These are phyloP conservation scores for Pasiphila rectangulata DNA, from an alignment of 2,888 invertebrate species.

Conservation along the genomic window DNA sequence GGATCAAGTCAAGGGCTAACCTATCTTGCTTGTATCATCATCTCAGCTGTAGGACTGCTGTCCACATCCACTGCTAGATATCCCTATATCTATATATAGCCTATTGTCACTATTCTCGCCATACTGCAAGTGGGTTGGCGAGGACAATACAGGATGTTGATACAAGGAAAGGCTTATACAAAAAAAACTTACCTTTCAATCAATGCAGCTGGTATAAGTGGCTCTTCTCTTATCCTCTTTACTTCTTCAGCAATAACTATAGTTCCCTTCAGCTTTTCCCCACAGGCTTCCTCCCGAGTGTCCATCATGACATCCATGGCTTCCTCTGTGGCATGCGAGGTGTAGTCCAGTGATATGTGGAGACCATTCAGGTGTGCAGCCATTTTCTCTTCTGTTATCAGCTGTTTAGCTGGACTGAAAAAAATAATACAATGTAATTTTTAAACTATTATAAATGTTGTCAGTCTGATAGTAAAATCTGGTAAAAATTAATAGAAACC, in stretches of 20 bases:
- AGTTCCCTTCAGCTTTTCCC: slow-evolving; percentile 69
- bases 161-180: no score
- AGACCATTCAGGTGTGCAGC: slow-evolving; percentile 88
- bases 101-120: no score
- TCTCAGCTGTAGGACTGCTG: no score
- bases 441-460: no score
- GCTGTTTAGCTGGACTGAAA: slow-evolving; percentile 84
- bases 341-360: slow-evolving; percentile 83
- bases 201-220: slow-evolving; percentile 84
- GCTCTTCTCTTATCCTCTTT: slow-evolving; percentile 83
- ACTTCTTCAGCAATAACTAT: slow-evolving; percentile 86
- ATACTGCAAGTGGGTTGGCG: no score
- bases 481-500: no score
- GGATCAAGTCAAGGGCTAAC: no score
- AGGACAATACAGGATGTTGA: no score
- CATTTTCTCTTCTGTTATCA: slow-evolving; percentile 92
- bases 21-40: no score
- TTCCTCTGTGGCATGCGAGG: slow-evolving; percentile 47
- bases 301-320: slow-evolving; percentile 58
- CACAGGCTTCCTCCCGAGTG: slow-evolving; percentile 26
- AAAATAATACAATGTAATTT: neutral
- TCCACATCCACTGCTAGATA: no score
- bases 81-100: no score
- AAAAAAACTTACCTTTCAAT: slow-evolving; percentile 68
- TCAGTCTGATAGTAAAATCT: no score